Evolutionary conservation across 1,140 invertebrate species (phyloP).

Genomic region (Heliconius nattereri): DNA sequence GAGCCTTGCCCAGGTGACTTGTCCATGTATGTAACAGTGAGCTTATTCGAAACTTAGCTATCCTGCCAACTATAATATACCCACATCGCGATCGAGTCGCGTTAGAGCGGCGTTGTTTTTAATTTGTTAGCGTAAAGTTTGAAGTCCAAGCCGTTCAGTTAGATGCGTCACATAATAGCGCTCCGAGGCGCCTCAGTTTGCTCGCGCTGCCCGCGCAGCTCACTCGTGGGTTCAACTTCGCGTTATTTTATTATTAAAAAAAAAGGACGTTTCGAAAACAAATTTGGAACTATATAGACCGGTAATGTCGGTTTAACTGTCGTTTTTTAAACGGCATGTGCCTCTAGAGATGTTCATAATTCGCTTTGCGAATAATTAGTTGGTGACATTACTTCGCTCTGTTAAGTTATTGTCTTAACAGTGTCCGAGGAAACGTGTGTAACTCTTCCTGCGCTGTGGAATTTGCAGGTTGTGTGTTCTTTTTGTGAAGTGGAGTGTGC

Average conservation of each 20-base stretch:
- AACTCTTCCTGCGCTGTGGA: constrained; percentile 68
- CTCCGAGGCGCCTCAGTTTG: constrained; percentile 72
- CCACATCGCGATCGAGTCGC: background rate
- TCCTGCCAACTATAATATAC: constrained; percentile 52
- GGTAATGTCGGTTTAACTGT: constrained; percentile 73
- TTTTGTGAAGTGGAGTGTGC: constrained; percentile 70
- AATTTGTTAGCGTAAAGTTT: constrained; percentile 72
- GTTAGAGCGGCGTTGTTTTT: constrained; percentile 44
- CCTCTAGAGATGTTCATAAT: constrained; percentile 59
- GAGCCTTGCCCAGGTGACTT: constrained; percentile 67
- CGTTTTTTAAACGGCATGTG: constrained; percentile 63
- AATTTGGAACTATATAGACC: constrained; percentile 75
- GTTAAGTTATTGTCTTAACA: constrained; percentile 71
- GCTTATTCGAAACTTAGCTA: constrained; percentile 71
- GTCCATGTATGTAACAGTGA: constrained; percentile 67
- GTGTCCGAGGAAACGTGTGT: constrained; percentile 76
- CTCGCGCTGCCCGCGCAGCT: constrained; percentile 75
- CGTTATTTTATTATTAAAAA: constrained; percentile 44
- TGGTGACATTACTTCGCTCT: constrained; percentile 68
- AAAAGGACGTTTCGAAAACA: constrained; percentile 60
- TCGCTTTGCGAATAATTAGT: constrained; percentile 66
- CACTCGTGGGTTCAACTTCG: constrained; percentile 61
- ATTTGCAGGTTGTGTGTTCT: constrained; percentile 65
- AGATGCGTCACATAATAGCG: constrained; percentile 69
- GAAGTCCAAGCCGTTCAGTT: constrained; percentile 69